phyloP scores from a whole-genome alignment of 2,797 vertebrate genomes.

The Lepus oiostolus region DNA sequence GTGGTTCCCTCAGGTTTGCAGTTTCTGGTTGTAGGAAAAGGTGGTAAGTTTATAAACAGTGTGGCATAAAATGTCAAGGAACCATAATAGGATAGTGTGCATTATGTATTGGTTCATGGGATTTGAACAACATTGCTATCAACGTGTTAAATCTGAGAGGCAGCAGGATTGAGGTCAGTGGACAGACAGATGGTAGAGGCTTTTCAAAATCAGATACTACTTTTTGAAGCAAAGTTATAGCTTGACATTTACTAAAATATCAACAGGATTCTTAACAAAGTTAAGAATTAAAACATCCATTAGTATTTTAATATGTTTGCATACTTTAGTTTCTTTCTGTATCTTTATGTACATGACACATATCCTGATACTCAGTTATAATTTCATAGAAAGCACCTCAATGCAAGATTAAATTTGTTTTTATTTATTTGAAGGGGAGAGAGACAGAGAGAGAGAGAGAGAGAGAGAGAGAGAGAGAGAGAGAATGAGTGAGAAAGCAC shows the following conservation, averaged over 20 bases:
- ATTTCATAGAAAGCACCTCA: not conserved
- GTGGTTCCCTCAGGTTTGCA: not conserved
- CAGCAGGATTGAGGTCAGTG: not conserved
- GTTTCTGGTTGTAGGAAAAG: not conserved
- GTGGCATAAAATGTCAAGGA: not conserved
- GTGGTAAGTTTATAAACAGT: not conserved
- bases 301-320: not conserved
- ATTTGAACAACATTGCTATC: not conserved
- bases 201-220: not conserved
- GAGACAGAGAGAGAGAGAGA: too few relatives aligned
- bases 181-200: not conserved
- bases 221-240: not conserved
- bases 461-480: too few relatives aligned
- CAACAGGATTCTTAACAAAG: not conserved
- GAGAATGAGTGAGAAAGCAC: too few relatives aligned
- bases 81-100: not conserved
- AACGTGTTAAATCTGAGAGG: not conserved
- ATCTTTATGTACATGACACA: not conserved
- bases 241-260: not conserved
- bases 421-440: too few relatives aligned
- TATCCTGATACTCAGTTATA: not conserved
- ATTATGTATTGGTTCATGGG: not conserved
- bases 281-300: not conserved
- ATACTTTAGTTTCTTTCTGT: not conserved
- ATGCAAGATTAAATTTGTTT: not conserved